Conservation (phyloP, 2,888 invertebrate genomes). For the Teleogryllus oceanicus region DNA sequence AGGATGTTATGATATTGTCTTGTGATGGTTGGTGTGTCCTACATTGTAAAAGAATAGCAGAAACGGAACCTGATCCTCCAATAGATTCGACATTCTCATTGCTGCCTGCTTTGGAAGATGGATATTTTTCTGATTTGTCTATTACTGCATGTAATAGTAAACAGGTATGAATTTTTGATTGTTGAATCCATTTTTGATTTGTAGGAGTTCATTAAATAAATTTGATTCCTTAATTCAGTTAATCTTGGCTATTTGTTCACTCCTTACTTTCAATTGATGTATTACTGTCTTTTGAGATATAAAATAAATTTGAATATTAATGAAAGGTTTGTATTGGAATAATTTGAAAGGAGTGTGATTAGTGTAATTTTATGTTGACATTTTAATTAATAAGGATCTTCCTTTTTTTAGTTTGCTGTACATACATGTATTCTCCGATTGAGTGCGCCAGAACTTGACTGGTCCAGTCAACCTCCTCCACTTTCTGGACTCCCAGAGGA, state of each 20-base stretch:
- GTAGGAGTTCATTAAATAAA: too few species aligned
- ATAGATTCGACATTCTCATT: conserved; percentile 59
- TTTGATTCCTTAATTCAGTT: too few species aligned
- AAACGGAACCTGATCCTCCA: conserved; percentile 49
- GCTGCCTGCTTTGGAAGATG: conserved; percentile 61
- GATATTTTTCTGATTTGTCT: conserved; percentile 61
- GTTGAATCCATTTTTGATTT: too few species aligned
- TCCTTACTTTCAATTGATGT: too few species aligned
- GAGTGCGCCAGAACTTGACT: conserved; percentile 56
- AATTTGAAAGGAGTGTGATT: neutral
- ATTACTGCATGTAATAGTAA: conserved; percentile 54
- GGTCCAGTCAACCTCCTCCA: conserved; percentile 54
- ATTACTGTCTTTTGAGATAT: too few species aligned
- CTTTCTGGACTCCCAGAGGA: conserved; percentile 58
- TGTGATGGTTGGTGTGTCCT: conserved; percentile 62
- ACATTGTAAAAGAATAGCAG: conserved; percentile 57
- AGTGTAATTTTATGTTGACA: too few species aligned
- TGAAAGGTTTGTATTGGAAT: conserved; percentile 18
- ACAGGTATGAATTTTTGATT: conserved; percentile 46
- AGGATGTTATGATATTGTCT: conserved; percentile 55
- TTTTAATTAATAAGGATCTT: neutral
- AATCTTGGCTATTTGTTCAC: too few species aligned
- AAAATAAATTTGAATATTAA: neutral
- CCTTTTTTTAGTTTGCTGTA: conserved; percentile 49
- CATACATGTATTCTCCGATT: conserved; percentile 58